Conservation (phyloP, 2,113 vertebrate genomes). For the Amphilophus citrinellus region DNA sequence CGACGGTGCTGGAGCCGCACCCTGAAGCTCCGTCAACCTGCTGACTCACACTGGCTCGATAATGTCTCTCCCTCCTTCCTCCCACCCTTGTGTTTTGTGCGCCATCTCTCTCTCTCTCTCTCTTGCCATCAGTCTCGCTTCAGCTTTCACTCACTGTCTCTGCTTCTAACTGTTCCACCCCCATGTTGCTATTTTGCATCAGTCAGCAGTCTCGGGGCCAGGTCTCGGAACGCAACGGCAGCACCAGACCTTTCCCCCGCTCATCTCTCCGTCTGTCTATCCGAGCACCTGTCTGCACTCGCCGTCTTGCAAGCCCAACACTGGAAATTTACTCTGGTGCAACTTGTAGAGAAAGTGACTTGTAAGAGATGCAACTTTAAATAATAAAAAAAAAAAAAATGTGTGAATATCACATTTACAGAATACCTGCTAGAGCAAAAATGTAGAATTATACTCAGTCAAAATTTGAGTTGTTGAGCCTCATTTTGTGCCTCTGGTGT, state of each 20-base stretch:
- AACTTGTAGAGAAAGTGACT: slow-evolving; percentile 16
- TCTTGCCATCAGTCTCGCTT: slow-evolving; percentile 55
- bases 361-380: background rate
- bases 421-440: background rate
- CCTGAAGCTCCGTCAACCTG: slow-evolving; percentile 75
- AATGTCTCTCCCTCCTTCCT: slow-evolving; percentile 64
- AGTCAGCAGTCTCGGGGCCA: slow-evolving; percentile 73
- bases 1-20: slow-evolving; percentile 63
- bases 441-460: background rate
- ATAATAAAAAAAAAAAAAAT: background rate
- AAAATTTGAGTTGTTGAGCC: background rate
- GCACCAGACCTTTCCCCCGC: slow-evolving; percentile 31
- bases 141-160: slow-evolving; percentile 50
- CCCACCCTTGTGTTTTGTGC: slow-evolving; percentile 42
- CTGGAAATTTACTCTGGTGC: background rate
- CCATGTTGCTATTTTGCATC: slow-evolving; percentile 65
- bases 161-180: slow-evolving; percentile 53
- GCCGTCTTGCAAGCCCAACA: slow-evolving; percentile 17
- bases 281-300: slow-evolving; percentile 20
- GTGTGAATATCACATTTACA: background rate
- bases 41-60: slow-evolving; percentile 84
- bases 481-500: background rate
- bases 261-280: background rate
- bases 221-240: slow-evolving; percentile 59
- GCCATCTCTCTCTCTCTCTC: slow-evolving; percentile 10